Conservation (phyloP, 1,140 invertebrate genomes). For the Rhyzopertha dominica region DNA sequence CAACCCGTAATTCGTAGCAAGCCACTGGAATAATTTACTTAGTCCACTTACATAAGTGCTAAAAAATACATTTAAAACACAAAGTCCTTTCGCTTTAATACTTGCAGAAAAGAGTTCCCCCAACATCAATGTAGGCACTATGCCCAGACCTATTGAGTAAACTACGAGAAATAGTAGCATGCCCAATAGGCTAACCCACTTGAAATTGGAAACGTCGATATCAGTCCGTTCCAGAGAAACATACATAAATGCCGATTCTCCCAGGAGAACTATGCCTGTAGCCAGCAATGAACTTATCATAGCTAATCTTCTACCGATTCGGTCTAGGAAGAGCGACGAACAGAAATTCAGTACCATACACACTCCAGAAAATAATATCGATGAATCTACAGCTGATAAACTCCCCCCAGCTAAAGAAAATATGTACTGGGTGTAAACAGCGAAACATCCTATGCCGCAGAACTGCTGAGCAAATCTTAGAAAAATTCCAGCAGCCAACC, state of each 20-base stretch:
- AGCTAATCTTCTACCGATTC: constrained; percentile 61
- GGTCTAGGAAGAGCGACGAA: constrained; percentile 62
- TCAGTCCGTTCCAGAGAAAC: constrained; percentile 36
- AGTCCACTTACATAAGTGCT: constrained; percentile 34
- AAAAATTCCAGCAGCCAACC: constrained; percentile 25
- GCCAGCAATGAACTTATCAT: constrained; percentile 55
- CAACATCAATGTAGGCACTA: constrained; percentile 31
- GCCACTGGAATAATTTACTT: constrained; percentile 39
- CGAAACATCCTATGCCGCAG: constrained; percentile 24
- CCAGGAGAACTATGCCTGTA: constrained; percentile 49
- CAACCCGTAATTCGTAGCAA: constrained; percentile 54
- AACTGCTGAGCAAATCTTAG: constrained; percentile 27
- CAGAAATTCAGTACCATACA: constrained; percentile 59
- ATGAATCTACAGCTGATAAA: constrained; percentile 18
- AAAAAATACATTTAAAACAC: constrained; percentile 25
- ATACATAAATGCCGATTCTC: constrained; percentile 57
- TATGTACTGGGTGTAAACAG: constrained; percentile 31
- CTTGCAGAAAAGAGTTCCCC: constrained; percentile 38
- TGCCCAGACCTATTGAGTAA: constrained; percentile 25
- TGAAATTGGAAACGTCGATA: constrained; percentile 32
- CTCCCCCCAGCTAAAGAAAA: constrained; percentile 34
- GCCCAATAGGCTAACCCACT: constrained; percentile 30
- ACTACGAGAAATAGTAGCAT: constrained; percentile 27
- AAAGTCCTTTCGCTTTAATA: constrained; percentile 34
- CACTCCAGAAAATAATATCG: constrained; percentile 41